Conservation (phyloP, 2,888 invertebrate species). For the Nemotelus nigrinus region DNA sequence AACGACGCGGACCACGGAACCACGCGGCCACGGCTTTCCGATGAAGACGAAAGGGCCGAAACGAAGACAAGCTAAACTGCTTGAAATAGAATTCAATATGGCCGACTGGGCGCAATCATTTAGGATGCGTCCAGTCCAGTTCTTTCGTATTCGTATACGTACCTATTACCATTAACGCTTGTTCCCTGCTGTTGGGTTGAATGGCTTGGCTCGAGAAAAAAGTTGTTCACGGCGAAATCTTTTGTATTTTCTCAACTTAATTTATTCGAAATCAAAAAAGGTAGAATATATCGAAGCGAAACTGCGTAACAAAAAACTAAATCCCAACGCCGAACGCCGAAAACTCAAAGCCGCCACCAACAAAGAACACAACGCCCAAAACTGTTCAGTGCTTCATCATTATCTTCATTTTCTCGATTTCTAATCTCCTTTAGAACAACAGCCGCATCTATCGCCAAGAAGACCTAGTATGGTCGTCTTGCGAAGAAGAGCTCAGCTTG, state of each 20-base stretch:
- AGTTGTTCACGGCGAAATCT: conserved; percentile 40
- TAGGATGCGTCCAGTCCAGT: conserved; percentile 15
- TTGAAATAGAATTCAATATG: conserved; percentile 36
- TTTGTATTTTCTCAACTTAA: conserved; percentile 40
- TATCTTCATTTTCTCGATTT: conserved; percentile 37
- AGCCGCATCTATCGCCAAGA: neutral
- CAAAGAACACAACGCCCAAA: conserved; percentile 32
- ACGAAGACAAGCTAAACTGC: neutral
- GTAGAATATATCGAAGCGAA: conserved; percentile 5
- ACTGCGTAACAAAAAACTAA: neutral
- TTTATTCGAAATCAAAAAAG: conserved; percentile 36
- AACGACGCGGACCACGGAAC: neutral
- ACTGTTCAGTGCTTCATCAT: conserved; percentile 21
- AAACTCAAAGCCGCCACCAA: neutral
- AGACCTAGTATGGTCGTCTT: neutral
- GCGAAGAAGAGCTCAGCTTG: conserved; percentile 18
- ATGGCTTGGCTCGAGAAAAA: conserved; percentile 26
- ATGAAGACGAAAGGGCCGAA: conserved; percentile 38
- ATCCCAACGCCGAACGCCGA: neutral
- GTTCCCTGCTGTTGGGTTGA: conserved; percentile 35
- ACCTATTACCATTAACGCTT: conserved; percentile 34
- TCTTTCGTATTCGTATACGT: neutral
- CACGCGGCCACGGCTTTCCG: neutral
- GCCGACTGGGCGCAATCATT: conserved; percentile 35
- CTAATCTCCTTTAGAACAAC: conserved; percentile 42